Evolutionary conservation across 2,113 vertebrate genomes (phyloP), one percentile per base, ranked within the genome.

Genomic region (Eclectus roratus): DNA sequence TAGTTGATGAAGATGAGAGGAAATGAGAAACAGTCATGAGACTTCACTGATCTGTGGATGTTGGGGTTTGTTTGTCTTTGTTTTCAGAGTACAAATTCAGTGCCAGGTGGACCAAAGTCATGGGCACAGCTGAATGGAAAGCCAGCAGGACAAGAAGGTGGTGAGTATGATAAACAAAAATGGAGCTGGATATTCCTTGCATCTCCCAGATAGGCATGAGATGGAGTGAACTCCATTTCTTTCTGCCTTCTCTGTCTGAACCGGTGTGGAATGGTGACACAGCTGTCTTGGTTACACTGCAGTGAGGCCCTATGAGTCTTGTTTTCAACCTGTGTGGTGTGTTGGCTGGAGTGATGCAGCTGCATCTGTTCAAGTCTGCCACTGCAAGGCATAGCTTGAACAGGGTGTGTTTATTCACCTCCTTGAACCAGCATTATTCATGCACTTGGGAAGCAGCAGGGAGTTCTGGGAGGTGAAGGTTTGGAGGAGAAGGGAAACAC

Each of bases 51-150:
- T 95, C 19, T 20, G 6, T 53, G 64, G 47, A 17, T 6, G 10
- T n/a, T 88, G 39, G 19, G 77, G 11, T 68, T 80, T 69, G 70
- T 50, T 87, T 97, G 83, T 77, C 12, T 73, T 55, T 82, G 31
- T 96, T 97, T 95, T 33, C 97, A 99, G 99, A 99, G 97, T 98
- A 99, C 99, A 99, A 99, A 97, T 99, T 98, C 98, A 98, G 98
- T 96, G 97, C 98, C 98, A 99, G 98, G 99, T 99, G 99, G 99
- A 99, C 99, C 98, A 99, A 99, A 99, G 98, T 99, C 99, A 99
- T 99, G 99, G 99, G 99, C 99, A 98, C 99, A 99, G 98, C 98
- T 99, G 99, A 99, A 99, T 98, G 99, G 99, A 99, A 99, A 99
- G 99, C 99, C 98, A 99, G 98, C 97, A 98, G 99, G 99, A 99